phyloP scores from a whole-genome alignment of 2,797 vertebrate species.

The Fistularia commersonii region DNA sequence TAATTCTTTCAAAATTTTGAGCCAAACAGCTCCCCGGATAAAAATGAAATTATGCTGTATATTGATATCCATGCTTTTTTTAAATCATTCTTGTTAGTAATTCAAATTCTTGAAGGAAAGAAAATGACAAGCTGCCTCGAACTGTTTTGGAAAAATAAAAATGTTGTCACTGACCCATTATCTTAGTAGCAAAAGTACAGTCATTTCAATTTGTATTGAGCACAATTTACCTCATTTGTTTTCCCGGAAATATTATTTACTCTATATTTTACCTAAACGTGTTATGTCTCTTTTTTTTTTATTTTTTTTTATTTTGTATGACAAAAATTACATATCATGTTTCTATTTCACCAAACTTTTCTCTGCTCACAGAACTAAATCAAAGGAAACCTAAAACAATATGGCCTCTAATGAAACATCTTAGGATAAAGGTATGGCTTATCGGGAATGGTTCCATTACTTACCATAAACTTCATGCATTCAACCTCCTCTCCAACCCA shows the following conservation, averaged over 20 bases:
- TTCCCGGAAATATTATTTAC: neutral
- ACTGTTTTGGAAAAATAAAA: neutral
- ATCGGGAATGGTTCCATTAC: conserved; percentile 20
- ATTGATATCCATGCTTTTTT: conserved; percentile 1
- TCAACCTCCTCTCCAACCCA: conserved; percentile 35
- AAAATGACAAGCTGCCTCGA: conserved; percentile 5
- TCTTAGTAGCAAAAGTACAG: conserved; percentile 1
- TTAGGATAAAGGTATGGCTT: neutral
- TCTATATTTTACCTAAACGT: neutral
- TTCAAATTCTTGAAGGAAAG: conserved; percentile 3
- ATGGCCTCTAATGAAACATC: conserved; percentile 2
- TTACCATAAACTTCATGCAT: conserved; percentile 30
- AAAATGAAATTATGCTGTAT: conserved; percentile 12
- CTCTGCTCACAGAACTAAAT: conserved; percentile 11
- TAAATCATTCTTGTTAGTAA: neutral
- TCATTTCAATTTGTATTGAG: conserved; percentile 1
- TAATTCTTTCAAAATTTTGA: neutral
- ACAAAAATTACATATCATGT: neutral
- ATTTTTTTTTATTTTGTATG: neutral
- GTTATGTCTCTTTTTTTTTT: neutral
- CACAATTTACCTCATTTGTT: neutral
- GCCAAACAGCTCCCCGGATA: conserved; percentile 2
- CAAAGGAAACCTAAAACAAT: too few species aligned
- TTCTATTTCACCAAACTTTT: conserved; percentile 7
- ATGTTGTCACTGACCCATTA: conserved; percentile 12